Conservation (phyloP, 2,888 invertebrate genomes). For the Thelaira solivaga region DNA sequence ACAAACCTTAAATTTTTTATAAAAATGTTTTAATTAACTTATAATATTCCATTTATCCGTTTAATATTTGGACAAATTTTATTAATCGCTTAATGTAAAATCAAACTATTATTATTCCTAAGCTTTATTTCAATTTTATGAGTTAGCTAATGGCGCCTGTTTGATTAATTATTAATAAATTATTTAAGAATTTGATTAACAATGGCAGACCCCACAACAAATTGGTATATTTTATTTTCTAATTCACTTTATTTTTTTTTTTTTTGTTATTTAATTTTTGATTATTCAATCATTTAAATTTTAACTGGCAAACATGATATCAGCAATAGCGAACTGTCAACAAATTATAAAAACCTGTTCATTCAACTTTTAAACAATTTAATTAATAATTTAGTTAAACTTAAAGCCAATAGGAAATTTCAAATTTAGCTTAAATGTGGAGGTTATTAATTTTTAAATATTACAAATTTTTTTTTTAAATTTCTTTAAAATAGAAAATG, state of each 20-base stretch:
- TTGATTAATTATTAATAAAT: conserved; percentile 35
- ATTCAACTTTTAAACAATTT: conserved; percentile 6
- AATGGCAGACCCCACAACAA: not conserved
- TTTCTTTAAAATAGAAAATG: too few species aligned
- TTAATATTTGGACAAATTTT: too few species aligned
- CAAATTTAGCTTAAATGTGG: not conserved
- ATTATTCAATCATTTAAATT: conserved; percentile 32
- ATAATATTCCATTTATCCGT: too few species aligned
- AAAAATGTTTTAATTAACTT: too few species aligned
- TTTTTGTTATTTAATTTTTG: conserved; percentile 24
- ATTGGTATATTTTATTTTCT: conserved; percentile 11
- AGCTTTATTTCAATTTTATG: too few species aligned
- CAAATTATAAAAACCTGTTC: conserved; percentile 36
- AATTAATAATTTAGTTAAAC: not conserved
- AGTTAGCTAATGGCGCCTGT: conserved; percentile 23
- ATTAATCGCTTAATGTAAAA: too few species aligned
- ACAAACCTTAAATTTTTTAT: too few species aligned
- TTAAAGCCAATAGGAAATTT: not conserved
- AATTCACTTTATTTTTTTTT: not conserved
- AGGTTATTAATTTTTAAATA: too few species aligned
- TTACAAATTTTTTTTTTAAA: too few species aligned
- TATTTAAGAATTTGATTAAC: conserved; percentile 42
- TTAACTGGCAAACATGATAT: conserved; percentile 3
- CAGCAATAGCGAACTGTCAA: conserved; percentile 41
- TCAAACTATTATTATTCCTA: too few species aligned